Evolutionary conservation across 2,797 vertebrate species (phyloP), one percentile per base, ranked within the genome.

Genomic region (Danio aesculapii): DNA sequence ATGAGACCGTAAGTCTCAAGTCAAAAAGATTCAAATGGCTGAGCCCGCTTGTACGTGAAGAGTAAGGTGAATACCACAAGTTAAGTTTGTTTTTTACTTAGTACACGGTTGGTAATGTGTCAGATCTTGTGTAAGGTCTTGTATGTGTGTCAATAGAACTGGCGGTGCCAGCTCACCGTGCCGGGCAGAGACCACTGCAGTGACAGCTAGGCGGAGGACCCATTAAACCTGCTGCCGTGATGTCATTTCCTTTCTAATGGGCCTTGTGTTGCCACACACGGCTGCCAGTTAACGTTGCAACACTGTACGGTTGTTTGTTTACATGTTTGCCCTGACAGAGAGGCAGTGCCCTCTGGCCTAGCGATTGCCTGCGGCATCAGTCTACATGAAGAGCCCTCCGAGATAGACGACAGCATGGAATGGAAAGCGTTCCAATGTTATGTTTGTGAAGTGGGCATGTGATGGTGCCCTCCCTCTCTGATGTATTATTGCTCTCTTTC

Each of bases 371-470:
- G 8, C 12, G 57, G 55, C 81, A 73, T 61, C 53, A 49, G 71
- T 41, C 75, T n/a, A 39, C 61, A 81, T 49, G 58, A 81, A 81
- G 76, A 76, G 50, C 19, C 72, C 64, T 81, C 70, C 16, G 66
- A 75, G 77, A 59, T 72, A 63, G 55, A 64, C 30, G 4, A 44
- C 46, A 75, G 1, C 84, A 88, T 84, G 14, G 1, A 89, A 93
- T 88, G 87, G 86, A 93, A 86, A 86, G 87, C 86, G 89, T 90
- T 92, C 91, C 92, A 88, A 30, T 87, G 89, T 85, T 93, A 88
- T 84, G 63, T 91, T 91, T 94, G 85, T 90, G 87, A 84, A 94
- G 88, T 88, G 90, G 91, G 89, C 71, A 82, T 88, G 75, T 89
- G 82, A 85, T 88, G 81, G 49, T 90, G 89, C 46, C 53, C 30